A percentile compares a stretch with the other conserved stretches of the same genome.
phyloP scores from a whole-genome alignment of 1,140 invertebrate genomes.

The Adelges cooleyi region DNA sequence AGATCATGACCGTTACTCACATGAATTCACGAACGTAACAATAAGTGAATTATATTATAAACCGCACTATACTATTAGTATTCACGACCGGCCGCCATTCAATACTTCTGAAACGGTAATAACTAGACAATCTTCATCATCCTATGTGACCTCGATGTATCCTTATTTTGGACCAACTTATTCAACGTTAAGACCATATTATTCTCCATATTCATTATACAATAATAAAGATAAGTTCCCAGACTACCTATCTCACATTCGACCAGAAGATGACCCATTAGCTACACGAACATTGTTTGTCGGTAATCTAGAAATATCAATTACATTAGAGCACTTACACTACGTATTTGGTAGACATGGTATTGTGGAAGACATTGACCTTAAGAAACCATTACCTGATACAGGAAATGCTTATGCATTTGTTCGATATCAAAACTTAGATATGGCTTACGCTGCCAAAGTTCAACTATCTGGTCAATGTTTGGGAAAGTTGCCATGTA shows the following conservation, averaged over 20 bases:
- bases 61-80: constrained; percentile 52
- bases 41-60: constrained; percentile 50
- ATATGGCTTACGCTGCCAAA: constrained; percentile 92
- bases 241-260: constrained; percentile 89
- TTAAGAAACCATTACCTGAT: constrained; percentile 87
- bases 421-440: constrained; percentile 88
- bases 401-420: constrained; percentile 97
- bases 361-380: constrained; percentile 94
- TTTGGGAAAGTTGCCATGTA: constrained; percentile 97
- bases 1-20: constrained; percentile 62
- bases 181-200: constrained; percentile 47
- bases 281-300: constrained; percentile 95
- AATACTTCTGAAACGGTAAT: constrained; percentile 62
- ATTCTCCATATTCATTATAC: constrained; percentile 64
- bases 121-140: constrained; percentile 54
- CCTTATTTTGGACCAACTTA: constrained; percentile 53
- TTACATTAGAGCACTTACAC: constrained; percentile 83
- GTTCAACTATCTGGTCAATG: constrained; percentile 93
- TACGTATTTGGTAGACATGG: constrained; percentile 93
- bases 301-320: constrained; percentile 94
- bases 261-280: constrained; percentile 91
- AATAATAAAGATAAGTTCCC: constrained; percentile 96
- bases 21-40: constrained; percentile 58
- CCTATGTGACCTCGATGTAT: constrained; percentile 42
- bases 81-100: constrained; percentile 57